Evolutionary conservation across 2,888 invertebrate genomes (phyloP).

Genomic region (Zootermopsis nevadensis): DNA sequence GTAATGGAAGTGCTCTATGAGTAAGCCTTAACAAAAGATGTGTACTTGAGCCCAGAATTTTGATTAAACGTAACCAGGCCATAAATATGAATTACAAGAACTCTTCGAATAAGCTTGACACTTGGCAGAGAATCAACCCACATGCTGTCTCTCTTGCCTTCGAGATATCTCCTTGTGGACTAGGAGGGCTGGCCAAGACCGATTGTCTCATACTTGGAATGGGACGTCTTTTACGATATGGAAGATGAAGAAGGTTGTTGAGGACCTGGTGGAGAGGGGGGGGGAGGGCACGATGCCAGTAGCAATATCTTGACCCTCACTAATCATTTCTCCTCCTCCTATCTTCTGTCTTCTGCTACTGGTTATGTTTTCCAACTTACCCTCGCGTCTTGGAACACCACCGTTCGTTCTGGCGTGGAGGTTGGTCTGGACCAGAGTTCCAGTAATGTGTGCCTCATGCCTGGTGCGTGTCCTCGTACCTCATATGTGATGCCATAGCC

Average conservation of each 20-base stretch:
- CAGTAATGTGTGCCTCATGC: too few relatives aligned
- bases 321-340: slow-evolving; percentile 18
- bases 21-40: too few relatives aligned
- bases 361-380: neutral
- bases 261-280: neutral
- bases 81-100: neutral
- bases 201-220: slow-evolving; percentile 20
- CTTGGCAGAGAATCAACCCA: neutral
- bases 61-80: neutral
- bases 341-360: neutral
- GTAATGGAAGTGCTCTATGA: too few relatives aligned
- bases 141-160: neutral
- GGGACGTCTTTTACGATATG: slow-evolving; percentile 8
- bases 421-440: neutral
- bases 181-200: neutral
- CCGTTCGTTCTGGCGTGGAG: neutral
- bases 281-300: slow-evolving; percentile 2
- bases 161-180: neutral
- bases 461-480: too few relatives aligned
- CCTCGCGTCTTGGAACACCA: neutral
- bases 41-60: neutral
- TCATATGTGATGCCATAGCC: too few relatives aligned
- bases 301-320: slow-evolving; percentile 34
- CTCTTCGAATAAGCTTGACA: neutral
- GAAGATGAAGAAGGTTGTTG: slow-evolving; percentile 23